Evolutionary conservation across 1,140 invertebrate genomes (phyloP).

Genomic region (Prorops nasuta): DNA sequence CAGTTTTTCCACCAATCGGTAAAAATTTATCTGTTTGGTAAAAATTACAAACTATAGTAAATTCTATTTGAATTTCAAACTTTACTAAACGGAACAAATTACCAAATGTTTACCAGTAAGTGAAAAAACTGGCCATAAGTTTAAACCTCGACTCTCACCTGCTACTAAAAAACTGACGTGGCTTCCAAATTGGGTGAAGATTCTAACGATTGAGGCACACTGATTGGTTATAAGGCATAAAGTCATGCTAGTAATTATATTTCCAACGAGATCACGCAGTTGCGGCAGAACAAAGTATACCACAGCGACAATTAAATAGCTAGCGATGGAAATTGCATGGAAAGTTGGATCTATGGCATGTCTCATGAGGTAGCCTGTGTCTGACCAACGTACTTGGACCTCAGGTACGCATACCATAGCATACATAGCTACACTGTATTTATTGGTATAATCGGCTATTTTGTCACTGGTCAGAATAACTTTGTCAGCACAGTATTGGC

Average conservation of each 20-base stretch:
- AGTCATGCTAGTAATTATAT: slow-evolving; percentile 77
- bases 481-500: slow-evolving; percentile 78
- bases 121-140: too few species aligned
- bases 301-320: slow-evolving; percentile 72
- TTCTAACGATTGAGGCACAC: slow-evolving; percentile 72
- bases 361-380: slow-evolving; percentile 69
- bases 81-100: too few species aligned
- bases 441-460: too few species aligned
- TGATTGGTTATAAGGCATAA: slow-evolving; percentile 74
- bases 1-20: too few species aligned
- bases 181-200: slow-evolving; percentile 76
- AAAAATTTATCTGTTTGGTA: too few species aligned
- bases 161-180: slow-evolving; percentile 76
- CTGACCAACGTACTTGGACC: slow-evolving; percentile 65
- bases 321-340: slow-evolving; percentile 68
- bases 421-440: slow-evolving; percentile 59
- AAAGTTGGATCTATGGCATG: slow-evolving; percentile 74
- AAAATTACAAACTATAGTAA: too few species aligned
- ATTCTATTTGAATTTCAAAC: too few species aligned
- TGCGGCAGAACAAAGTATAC: slow-evolving; percentile 83
- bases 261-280: slow-evolving; percentile 76
- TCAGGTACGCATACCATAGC: slow-evolving; percentile 74
- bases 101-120: too few species aligned
- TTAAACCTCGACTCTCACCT: too few species aligned
- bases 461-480: slow-evolving; percentile 48